A percentile compares a stretch with the other conserved stretches of the same genome.
Evolutionary conservation across 2,888 invertebrate genomes (phyloP).

Genomic region (Heteromyza rotundicornis): DNA sequence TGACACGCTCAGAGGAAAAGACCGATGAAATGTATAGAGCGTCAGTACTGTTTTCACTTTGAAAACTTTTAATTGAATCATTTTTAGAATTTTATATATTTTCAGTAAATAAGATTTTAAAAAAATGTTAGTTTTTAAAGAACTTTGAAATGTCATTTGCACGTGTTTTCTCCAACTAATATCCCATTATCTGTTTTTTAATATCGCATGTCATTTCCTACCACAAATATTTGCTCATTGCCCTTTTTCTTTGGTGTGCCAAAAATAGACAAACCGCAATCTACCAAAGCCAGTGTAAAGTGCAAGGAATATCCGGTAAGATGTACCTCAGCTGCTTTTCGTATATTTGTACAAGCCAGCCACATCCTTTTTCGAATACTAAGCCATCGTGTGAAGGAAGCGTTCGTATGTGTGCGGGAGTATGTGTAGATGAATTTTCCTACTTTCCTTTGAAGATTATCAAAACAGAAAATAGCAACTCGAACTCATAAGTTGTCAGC

Average conservation of each 20-base stretch:
- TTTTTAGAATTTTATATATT: too few species aligned
- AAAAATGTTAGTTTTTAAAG: background rate
- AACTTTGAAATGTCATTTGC: background rate
- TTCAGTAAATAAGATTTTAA: background rate
- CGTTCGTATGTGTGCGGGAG: background rate
- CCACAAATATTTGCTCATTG: background rate
- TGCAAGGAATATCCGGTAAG: background rate
- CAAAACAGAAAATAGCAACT: background rate
- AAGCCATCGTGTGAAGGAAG: constrained; percentile 1
- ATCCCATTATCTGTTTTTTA: too few species aligned
- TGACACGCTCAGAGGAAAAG: too few species aligned
- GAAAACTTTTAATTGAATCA: too few species aligned
- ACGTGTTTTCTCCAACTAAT: too few species aligned
- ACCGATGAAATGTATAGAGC: too few species aligned
- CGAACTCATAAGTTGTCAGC: background rate
- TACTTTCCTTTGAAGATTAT: background rate
- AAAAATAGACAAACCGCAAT: too few species aligned
- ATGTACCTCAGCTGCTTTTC: background rate
- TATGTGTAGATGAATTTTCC: background rate
- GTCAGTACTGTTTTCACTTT: too few species aligned
- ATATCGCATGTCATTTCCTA: background rate
- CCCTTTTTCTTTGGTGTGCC: too few species aligned
- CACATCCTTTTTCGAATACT: background rate
- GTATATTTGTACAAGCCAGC: background rate
- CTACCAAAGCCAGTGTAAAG: background rate